Percentiles rank a stretch among this genome's conserved stretches.
Conservation (phyloP, 2,113 vertebrate genomes). For the Ceuthmochares aereus region DNA sequence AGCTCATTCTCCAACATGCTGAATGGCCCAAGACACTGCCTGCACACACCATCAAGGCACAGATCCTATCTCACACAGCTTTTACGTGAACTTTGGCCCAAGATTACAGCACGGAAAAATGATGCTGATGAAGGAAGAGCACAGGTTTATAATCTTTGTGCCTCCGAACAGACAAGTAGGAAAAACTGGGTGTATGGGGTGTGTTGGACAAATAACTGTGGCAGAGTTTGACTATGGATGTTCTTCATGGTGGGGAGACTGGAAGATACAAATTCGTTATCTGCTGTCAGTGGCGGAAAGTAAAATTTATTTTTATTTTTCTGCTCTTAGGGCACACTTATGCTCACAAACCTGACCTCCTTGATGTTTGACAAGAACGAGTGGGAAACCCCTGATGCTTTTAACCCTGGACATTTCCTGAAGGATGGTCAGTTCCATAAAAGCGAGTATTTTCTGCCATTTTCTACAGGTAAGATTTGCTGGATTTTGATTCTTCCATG, state of each 20-base stretch:
- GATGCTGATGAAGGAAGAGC: accelerated
- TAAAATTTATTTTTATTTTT: not conserved
- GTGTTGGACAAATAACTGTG: not conserved
- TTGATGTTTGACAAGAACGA: slow-evolving; percentile 81
- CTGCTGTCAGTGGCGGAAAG: not conserved
- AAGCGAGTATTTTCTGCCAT: slow-evolving; percentile 83
- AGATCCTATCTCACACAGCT: too few species aligned
- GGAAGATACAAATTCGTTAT: not conserved
- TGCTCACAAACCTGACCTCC: slow-evolving; percentile 70
- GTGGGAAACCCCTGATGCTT: slow-evolving; percentile 81
- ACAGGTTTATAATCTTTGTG: not conserved
- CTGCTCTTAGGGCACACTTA: slow-evolving; percentile 61
- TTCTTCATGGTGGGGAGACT: not conserved
- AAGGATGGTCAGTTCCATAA: slow-evolving; percentile 83
- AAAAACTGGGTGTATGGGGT: accelerated
- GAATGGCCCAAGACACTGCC: not conserved
- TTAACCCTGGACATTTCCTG: slow-evolving; percentile 87
- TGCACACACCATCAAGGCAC: accelerated
- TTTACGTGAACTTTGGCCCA: not conserved
- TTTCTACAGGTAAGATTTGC: slow-evolving; percentile 81
- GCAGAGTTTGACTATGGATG: not conserved
- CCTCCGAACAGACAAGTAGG: not conserved
- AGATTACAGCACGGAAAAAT: not conserved
- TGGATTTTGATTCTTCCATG: accelerated
- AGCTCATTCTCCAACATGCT: accelerated